phyloP scores from a whole-genome alignment of 2,888 invertebrate species.

The Elysia crispata region DNA sequence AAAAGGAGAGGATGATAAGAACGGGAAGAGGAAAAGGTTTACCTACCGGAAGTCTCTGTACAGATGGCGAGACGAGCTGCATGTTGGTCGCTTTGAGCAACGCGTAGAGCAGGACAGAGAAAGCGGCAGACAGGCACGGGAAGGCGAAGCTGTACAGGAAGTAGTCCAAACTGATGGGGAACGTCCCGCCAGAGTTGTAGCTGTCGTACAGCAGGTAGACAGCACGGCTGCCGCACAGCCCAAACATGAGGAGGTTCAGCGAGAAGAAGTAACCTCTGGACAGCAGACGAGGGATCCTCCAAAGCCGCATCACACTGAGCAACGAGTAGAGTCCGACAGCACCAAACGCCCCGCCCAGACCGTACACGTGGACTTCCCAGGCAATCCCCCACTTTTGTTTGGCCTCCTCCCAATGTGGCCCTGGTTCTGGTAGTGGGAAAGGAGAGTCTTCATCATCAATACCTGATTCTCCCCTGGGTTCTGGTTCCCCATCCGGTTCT shows the following conservation, averaged over 20 bases:
- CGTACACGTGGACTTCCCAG: conserved; percentile 94
- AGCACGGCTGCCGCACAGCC: conserved; percentile 86
- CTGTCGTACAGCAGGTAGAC: conserved; percentile 94
- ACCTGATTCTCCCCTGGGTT: conserved; percentile 14
- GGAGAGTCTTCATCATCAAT: conserved; percentile 30
- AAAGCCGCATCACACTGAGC: conserved; percentile 90
- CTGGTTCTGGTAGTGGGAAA: conserved; percentile 65
- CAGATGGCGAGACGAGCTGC: conserved; percentile 75
- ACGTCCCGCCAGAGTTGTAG: conserved; percentile 90
- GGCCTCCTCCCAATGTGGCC: conserved; percentile 72
- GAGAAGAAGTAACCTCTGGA: conserved; percentile 91
- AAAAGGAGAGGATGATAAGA: neutral
- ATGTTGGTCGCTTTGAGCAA: conserved; percentile 86
- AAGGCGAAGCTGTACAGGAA: conserved; percentile 90
- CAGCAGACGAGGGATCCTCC: conserved; percentile 90
- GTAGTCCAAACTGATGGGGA: conserved; percentile 87
- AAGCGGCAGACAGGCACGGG: conserved; percentile 92
- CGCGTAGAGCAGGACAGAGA: conserved; percentile 91
- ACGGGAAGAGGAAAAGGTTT: neutral
- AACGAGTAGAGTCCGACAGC: conserved; percentile 90
- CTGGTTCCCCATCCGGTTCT: conserved; percentile 6
- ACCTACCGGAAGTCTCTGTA: conserved; percentile 83
- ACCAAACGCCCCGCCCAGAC: conserved; percentile 90
- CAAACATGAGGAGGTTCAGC: conserved; percentile 88
- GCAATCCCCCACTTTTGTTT: conserved; percentile 82